Percentiles rank a stretch among this genome's conserved stretches.
Conservation (phyloP, 2,888 invertebrate genomes). For the Apotomis betuletana region DNA sequence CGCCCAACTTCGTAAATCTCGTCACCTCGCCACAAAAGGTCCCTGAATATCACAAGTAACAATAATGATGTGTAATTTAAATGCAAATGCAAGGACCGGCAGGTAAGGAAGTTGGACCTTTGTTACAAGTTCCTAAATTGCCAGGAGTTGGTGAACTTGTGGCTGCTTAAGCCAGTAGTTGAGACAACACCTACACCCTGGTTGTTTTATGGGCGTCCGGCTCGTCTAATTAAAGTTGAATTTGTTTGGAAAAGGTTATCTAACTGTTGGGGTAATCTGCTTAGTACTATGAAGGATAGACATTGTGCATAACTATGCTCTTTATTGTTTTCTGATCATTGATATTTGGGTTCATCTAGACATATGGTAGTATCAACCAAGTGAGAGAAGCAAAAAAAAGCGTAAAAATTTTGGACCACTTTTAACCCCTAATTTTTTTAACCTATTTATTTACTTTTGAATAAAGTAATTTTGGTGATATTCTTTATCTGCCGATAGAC, state of each 20-base stretch:
- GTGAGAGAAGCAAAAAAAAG: too few relatives aligned
- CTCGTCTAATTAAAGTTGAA: constrained; percentile 32
- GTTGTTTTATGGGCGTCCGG: constrained; percentile 38
- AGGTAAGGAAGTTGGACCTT: constrained; percentile 38
- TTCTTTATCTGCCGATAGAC: too few relatives aligned
- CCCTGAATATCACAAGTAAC: constrained; percentile 35
- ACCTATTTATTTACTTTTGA: too few relatives aligned
- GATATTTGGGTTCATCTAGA: too few relatives aligned
- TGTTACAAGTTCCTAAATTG: constrained; percentile 40
- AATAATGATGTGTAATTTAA: constrained; percentile 41
- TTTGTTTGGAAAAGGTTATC: constrained; percentile 7
- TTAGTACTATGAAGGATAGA: too few relatives aligned
- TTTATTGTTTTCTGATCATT: too few relatives aligned
- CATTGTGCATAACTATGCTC: too few relatives aligned
- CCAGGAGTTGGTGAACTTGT: constrained; percentile 34
- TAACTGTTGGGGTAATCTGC: too few relatives aligned
- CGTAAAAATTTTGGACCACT: too few relatives aligned
- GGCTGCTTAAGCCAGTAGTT: constrained; percentile 35
- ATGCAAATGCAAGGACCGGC: constrained; percentile 37
- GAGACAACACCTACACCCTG: constrained; percentile 34
- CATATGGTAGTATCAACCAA: too few relatives aligned
- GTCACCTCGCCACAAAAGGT: constrained; percentile 33
- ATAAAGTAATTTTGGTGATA: too few relatives aligned
- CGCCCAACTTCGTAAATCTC: constrained; percentile 26
- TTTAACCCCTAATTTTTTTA: too few relatives aligned